phyloP scores from a whole-genome alignment of 64 coral and sea anemone species.

The Pocillopora damicornis region DNA sequence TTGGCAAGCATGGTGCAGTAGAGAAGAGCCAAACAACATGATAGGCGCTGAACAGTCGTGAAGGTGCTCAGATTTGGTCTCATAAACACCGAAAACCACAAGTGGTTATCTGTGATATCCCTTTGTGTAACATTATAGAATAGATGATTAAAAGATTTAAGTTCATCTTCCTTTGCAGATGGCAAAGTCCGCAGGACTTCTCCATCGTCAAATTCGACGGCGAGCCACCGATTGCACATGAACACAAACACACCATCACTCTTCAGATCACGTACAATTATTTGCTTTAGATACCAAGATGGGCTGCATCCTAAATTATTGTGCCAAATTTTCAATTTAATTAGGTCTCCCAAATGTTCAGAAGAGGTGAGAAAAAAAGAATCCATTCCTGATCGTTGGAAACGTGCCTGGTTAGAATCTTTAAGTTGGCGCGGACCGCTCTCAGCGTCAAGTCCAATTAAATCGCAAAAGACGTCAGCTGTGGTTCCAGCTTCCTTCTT shows the following conservation, averaged over 20 bases:
- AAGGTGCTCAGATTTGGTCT: constrained; percentile 60
- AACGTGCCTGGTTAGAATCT: constrained; percentile 49
- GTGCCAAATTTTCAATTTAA: constrained; percentile 64
- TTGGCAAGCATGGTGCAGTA: constrained; percentile 68
- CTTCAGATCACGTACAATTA: constrained; percentile 58
- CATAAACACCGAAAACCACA: constrained; percentile 80
- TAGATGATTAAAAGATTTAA: constrained; percentile 57
- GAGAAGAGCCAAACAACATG: constrained; percentile 67
- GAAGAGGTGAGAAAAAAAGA: constrained; percentile 59
- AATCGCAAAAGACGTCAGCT: constrained; percentile 53
- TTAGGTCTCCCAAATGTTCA: constrained; percentile 67
- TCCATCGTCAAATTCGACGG: constrained; percentile 76
- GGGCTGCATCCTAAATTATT: constrained; percentile 73
- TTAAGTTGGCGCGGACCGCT: constrained; percentile 41
- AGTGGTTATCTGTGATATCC: constrained; percentile 54
- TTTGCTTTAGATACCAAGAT: constrained; percentile 76
- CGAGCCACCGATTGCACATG: constrained; percentile 77
- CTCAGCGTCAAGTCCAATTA: constrained; percentile 58
- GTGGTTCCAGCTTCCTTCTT: constrained; percentile 55
- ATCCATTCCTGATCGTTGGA: constrained; percentile 72
- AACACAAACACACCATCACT: constrained; percentile 62
- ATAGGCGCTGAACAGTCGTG: constrained; percentile 72
- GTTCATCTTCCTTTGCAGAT: constrained; percentile 37
- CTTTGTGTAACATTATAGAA: constrained; percentile 48
- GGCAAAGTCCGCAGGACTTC: constrained; percentile 52